Evolutionary conservation across 2,888 invertebrate genomes (phyloP).

Genomic region (Microdon myrmicae): DNA sequence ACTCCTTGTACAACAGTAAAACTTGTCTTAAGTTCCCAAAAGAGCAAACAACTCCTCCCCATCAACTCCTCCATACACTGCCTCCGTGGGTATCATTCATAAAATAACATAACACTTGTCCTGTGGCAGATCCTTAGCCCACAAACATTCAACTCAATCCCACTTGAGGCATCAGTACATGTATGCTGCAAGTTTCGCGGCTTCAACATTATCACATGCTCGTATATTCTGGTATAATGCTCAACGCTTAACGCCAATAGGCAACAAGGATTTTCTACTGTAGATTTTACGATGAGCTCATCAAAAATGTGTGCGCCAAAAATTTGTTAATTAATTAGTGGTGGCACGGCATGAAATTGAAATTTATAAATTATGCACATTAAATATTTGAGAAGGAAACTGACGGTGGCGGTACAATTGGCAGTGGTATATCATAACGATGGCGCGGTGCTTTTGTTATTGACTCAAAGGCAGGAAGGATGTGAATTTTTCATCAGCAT

Average conservation of each 20-base stretch:
- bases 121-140: slow-evolving; percentile 17
- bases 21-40: slow-evolving; percentile 8
- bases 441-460: too few relatives aligned
- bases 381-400: slow-evolving; percentile 44
- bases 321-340: slow-evolving; percentile 55
- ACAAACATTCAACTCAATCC: too few relatives aligned
- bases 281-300: slow-evolving; percentile 52
- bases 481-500: slow-evolving; percentile 47
- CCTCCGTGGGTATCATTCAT: too few relatives aligned
- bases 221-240: too few relatives aligned
- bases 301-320: slow-evolving; percentile 54
- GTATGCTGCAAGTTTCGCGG: slow-evolving; percentile 39
- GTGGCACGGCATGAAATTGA: slow-evolving; percentile 37
- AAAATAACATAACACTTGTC: slow-evolving; percentile 8
- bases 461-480: slow-evolving; percentile 38
- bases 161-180: slow-evolving; percentile 7
- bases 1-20: slow-evolving; percentile 22
- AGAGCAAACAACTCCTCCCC: slow-evolving; percentile 35
- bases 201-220: slow-evolving; percentile 28
- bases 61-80: too few relatives aligned
- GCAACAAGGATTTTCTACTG: slow-evolving; percentile 11
- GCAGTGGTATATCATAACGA: too few relatives aligned
- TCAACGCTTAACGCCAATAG: not conserved
- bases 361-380: slow-evolving; percentile 52
- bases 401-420: slow-evolving; percentile 1